A percentile compares a stretch with the other conserved stretches of the same genome.
These are phyloP conservation scores for Cromileptes altivelis DNA, from an alignment of 2,113 vertebrate species.

Conservation along the genomic window DNA sequence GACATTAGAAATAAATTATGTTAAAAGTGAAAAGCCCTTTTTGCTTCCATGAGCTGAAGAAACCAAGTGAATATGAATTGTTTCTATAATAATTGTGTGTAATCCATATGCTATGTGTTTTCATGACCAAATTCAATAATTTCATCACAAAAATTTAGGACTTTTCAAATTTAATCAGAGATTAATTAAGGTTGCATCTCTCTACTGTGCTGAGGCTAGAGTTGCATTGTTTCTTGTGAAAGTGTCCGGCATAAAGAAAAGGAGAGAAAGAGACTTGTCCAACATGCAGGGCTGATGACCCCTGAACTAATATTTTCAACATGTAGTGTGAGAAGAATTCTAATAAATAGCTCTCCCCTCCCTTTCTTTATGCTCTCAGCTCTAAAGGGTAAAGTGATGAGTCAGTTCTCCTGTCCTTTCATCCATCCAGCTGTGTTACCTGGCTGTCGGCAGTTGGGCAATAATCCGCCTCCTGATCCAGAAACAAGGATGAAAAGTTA, in stretches of 20 bases:
- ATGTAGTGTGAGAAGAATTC: background rate
- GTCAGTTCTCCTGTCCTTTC: constrained; percentile 13
- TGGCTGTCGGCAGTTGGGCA: constrained; percentile 45
- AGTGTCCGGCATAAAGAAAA: constrained; percentile 23
- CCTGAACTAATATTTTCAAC: background rate
- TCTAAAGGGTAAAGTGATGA: background rate
- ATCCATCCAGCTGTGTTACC: constrained; percentile 48
- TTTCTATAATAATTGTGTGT: background rate
- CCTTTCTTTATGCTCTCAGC: constrained; percentile 49
- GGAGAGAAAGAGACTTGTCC: constrained; percentile 15
- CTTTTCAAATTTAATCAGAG: constrained; percentile 36
- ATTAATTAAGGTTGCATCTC: background rate
- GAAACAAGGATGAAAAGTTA: constrained; percentile 61
- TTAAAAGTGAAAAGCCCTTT: constrained; percentile 44
- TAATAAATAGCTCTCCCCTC: constrained; percentile 6
- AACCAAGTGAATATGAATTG: background rate
- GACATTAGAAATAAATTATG: background rate
- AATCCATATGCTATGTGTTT: background rate
- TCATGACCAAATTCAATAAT: background rate
- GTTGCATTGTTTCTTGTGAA: background rate
- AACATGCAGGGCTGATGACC: background rate
- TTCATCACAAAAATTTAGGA: background rate
- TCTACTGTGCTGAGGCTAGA: background rate
- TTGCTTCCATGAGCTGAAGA: background rate
- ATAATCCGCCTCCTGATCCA: constrained; percentile 66